Base-by-base conservation (phyloP, 1,140 invertebrate species). In the Tetramorium simillimum region DNA sequence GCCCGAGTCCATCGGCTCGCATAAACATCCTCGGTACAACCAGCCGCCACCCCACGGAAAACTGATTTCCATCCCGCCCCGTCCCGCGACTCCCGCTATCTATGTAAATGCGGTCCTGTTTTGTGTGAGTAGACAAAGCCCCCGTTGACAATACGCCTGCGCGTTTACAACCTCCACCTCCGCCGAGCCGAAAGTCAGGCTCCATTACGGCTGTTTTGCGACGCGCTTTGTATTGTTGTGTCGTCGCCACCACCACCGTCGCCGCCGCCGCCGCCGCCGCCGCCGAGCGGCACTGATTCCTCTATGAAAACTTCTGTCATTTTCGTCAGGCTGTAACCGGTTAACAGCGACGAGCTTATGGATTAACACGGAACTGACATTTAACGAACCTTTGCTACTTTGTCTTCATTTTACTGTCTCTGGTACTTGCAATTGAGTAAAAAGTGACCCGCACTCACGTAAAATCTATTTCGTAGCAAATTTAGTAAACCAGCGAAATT, bases 131-230 rank as follows among this genome's bases (percentile, higher is more conserved):
- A 89, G 89, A 93, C 91, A 93, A 93, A 91, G 90, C 84, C 69
- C 24, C 33, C 75, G 88, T 87, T 91, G 91, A 93, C 92, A 92
- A 93, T 92, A 91, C 92, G 90, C 90, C 86, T 92, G 88, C 90
- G 88, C 91, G 80, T 60, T 78, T 76, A 86, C 85, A 73, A 82
- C 70, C 56, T 85, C 90, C 89, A 88, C 73, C 33, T 33, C 89
- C 88, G 72, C 86, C 86, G 86, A 60, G 75, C 69, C 51, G 51
- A 87, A 90, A 90, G 65, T 87, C 90, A 67, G 88, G 88, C 89
- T 93, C 89, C 91, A 93, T 93, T 93, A 93, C 90, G 92, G 89
- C 86, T 91, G 91, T 92, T 92, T 93, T 92, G 92, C 89, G 92
- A 90, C 90, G 89, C 85, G 92, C 90, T 93, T 92, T 90, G 91